A percentile compares a stretch with the other conserved stretches of the same genome.
Conservation (phyloP, 2,797 vertebrate genomes). For the Xenops minutus region DNA sequence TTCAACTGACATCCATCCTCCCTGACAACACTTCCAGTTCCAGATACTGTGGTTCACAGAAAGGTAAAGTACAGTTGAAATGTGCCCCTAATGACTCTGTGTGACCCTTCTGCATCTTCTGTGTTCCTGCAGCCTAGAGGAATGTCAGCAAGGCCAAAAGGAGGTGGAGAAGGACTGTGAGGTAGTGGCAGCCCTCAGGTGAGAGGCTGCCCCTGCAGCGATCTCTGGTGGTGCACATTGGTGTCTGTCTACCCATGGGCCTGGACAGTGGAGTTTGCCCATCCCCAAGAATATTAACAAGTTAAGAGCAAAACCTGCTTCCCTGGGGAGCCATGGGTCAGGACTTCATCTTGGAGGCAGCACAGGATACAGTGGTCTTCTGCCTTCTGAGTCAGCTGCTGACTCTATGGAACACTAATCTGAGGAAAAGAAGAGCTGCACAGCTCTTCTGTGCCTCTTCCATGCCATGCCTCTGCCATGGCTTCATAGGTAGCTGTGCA, state of each 20-base stretch:
- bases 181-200: neutral
- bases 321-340: neutral
- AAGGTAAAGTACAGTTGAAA: neutral
- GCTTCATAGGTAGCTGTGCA: neutral
- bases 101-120: neutral
- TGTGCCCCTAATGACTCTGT: neutral
- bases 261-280: neutral
- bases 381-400: neutral
- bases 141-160: neutral
- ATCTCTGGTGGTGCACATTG: neutral
- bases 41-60: neutral
- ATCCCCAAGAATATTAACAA: neutral
- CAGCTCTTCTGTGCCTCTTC: too few relatives aligned
- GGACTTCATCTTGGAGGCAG: neutral
- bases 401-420: neutral
- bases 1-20: neutral
- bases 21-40: neutral
- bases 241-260: fast-evolving
- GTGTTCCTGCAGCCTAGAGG: neutral
- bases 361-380: neutral
- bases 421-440: neutral
- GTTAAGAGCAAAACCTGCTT: neutral
- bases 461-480: neutral
- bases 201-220: fast-evolving
- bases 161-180: fast-evolving